These are phyloP conservation scores for Pyrrhia umbra DNA, from an alignment of 2,888 invertebrate genomes.

Conservation along the genomic window DNA sequence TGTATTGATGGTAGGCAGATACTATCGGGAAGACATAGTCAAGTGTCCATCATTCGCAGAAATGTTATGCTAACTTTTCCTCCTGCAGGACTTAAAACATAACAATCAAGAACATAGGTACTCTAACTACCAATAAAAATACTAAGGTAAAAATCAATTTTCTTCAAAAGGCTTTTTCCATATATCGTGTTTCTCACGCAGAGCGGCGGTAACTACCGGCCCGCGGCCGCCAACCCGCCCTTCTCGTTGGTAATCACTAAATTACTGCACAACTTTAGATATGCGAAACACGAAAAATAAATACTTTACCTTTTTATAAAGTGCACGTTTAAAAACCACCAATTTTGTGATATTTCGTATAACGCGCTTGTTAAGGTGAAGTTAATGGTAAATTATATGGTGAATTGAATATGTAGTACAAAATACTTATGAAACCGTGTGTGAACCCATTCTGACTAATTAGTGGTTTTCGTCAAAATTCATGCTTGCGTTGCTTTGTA, in stretches of 20 bases:
- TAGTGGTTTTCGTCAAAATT: background rate
- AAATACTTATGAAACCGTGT: background rate
- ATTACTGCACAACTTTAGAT: slow-evolving; percentile 76
- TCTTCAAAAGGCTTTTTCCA: slow-evolving; percentile 40
- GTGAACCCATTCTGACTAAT: background rate
- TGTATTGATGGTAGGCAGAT: too few species aligned
- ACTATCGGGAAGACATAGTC: too few species aligned
- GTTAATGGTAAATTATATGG: slow-evolving; percentile 8
- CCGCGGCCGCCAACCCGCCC: slow-evolving; percentile 65
- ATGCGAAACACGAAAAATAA: slow-evolving; percentile 82
- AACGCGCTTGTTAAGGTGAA: slow-evolving; percentile 45
- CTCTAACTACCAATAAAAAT: slow-evolving; percentile 16
- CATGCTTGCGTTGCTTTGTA: background rate
- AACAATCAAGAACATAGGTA: slow-evolving; percentile 28
- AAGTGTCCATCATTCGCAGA: too few species aligned
- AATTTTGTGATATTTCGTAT: slow-evolving; percentile 69
- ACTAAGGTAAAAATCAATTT: slow-evolving; percentile 56
- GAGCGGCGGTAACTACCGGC: slow-evolving; percentile 59
- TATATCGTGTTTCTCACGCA: slow-evolving; percentile 56
- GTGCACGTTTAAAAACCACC: slow-evolving; percentile 61
- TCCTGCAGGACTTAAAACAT: slow-evolving; percentile 8
- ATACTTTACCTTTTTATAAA: slow-evolving; percentile 74
- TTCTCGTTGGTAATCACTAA: slow-evolving; percentile 83
- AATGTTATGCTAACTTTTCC: too few species aligned
- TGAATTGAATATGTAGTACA: background rate